phyloP scores from a whole-genome alignment of 2,888 invertebrate genomes.

The Drosophila mulleri region DNA sequence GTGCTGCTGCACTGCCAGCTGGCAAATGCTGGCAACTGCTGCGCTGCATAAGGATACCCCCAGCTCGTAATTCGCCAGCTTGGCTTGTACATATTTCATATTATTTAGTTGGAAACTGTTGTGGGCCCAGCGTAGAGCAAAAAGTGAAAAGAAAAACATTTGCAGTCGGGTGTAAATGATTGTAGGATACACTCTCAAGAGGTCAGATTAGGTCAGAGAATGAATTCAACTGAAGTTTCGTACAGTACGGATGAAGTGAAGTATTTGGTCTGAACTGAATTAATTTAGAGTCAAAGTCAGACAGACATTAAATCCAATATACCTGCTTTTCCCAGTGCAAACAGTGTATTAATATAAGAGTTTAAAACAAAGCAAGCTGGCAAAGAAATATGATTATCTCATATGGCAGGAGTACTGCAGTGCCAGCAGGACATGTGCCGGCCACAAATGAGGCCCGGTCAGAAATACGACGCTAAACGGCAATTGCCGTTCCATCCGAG shows the following conservation, averaged over 20 bases:
- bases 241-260: too few species aligned
- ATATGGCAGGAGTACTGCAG: constrained; percentile 65
- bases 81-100: constrained; percentile 74
- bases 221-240: too few species aligned
- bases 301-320: neutral
- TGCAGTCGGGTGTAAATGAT: neutral
- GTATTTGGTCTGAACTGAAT: too few species aligned
- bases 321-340: neutral
- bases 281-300: too few species aligned
- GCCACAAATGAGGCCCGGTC: constrained; percentile 40
- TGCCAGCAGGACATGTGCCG: constrained; percentile 51
- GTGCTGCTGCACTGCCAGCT: constrained; percentile 65
- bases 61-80: constrained; percentile 75
- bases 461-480: constrained; percentile 31
- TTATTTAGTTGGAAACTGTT: constrained; percentile 71
- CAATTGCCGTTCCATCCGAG: constrained; percentile 35
- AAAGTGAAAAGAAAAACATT: constrained; percentile 3
- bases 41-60: constrained; percentile 49
- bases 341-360: constrained; percentile 9
- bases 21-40: constrained; percentile 72
- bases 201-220: neutral
- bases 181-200: neutral
- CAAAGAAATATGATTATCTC: constrained; percentile 78
- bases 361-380: constrained; percentile 39
- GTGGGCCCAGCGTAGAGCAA: constrained; percentile 11